Evolutionary conservation across 2,113 vertebrate species (phyloP), one percentile per base, ranked within the genome.

Genomic region (Nycticryphes semicollaris): DNA sequence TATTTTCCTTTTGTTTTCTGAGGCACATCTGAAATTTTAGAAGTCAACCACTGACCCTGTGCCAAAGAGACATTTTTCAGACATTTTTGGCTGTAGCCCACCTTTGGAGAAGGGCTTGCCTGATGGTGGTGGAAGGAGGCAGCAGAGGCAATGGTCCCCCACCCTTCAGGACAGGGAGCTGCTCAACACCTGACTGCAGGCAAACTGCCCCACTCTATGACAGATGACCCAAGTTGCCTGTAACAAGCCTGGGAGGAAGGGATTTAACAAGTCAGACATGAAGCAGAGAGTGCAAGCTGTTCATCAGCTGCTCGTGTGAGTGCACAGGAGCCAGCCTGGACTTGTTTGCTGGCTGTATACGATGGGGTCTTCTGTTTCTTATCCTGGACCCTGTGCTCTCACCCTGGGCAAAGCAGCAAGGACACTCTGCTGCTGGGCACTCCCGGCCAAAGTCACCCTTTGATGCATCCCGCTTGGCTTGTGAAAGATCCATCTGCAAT

Each of bases 321-420:
- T 7, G 28, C 2, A 1, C 47, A 69, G 57, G 47, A 85, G 27
- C 23, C 62, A 57, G 15, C 24, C 50, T 62, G 31, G 80, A 31
- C 41, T 41, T 4, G 0, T 27, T 45, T 4, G 3, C 64, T 47
- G 64, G 33, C 31, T 85, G 57, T 13, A 43, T 2, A 1, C 1
- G 1, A 25, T 0, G 1, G 31, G 8, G 20, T 33, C 48, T 68
- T 25, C 76, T 1, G 2, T 78, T 56, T 83, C 39, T 72, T 51
- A 2, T 9, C 72, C 33, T 28, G 57, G n/a, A 24, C 17, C 1
- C 0, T 9, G 7, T 8, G 35, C 17, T 48, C 30, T 69, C 0
- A 0, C 24, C 53, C 48, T 10, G 28, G n/a, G 47, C 83, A 74
- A 60, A 77, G 84, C 53, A 30, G 50, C 19, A 27, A 12, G 75